Evolutionary conservation across 2,888 invertebrate species (phyloP).

Genomic region (Torymus tubicola): DNA sequence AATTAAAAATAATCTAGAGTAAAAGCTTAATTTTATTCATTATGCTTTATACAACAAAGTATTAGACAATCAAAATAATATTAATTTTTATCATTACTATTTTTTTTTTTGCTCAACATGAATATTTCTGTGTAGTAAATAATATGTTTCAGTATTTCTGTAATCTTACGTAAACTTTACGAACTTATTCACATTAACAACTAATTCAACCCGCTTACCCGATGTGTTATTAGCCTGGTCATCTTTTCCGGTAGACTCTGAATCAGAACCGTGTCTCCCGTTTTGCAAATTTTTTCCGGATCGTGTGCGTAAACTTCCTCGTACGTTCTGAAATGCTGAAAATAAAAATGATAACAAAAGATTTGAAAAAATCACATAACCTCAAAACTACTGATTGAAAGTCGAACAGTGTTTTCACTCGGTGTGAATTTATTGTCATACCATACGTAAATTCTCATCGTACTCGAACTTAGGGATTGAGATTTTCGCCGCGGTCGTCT

Average conservation of each 20-base stretch:
- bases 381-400: conserved; percentile 50
- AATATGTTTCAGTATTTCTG: too few species aligned
- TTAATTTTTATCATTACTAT: too few species aligned
- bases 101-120: too few species aligned
- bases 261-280: conserved; percentile 89
- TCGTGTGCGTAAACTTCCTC: conserved; percentile 87
- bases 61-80: too few species aligned
- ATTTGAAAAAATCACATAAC: conserved; percentile 61
- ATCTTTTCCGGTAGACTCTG: conserved; percentile 84
- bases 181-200: not conserved
- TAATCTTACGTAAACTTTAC: too few species aligned
- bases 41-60: too few species aligned
- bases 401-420: not conserved
- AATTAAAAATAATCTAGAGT: too few species aligned
- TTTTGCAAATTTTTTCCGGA: conserved; percentile 86
- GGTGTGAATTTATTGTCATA: conserved; percentile 72
- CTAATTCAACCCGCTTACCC: conserved; percentile 72
- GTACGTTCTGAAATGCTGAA: conserved; percentile 81
- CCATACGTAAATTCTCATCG: conserved; percentile 88
- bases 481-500: conserved; percentile 88
- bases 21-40: too few species aligned
- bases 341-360: conserved; percentile 4
- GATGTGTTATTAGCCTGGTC: conserved; percentile 87
- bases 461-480: conserved; percentile 85
- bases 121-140: too few species aligned